A percentile compares a stretch with the other conserved stretches of the same genome.
Evolutionary conservation across 2,113 vertebrate genomes (phyloP).

Genomic region (Chroicocephalus ridibundus): DNA sequence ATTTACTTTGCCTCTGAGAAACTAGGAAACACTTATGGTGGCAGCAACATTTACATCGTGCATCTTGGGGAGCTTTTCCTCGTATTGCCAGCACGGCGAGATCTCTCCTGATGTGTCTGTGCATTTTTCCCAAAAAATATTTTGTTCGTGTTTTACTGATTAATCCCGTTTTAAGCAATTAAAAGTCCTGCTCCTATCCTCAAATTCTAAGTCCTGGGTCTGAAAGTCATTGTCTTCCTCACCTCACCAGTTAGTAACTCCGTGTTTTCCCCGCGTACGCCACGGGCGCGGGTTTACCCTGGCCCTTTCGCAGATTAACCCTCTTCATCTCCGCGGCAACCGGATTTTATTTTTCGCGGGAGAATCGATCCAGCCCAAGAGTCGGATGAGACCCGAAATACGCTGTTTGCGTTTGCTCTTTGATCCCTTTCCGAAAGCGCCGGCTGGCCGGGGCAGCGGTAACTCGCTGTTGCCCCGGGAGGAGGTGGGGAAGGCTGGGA

Average conservation of each 20-base stretch:
- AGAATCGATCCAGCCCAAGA: background rate
- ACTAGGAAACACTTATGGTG: background rate
- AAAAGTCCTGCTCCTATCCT: background rate
- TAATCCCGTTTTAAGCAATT: background rate
- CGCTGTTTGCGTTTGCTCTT: fast-evolving
- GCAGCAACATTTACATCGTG: background rate
- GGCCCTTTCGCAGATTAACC: background rate
- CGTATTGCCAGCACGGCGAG: fast-evolving
- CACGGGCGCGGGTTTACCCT: background rate
- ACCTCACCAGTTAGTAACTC: background rate
- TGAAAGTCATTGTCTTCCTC: background rate
- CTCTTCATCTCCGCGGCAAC: background rate
- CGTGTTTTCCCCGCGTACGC: fast-evolving
- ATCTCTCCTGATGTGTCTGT: background rate
- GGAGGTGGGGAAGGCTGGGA: background rate
- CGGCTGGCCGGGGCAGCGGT: no score
- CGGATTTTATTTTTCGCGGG: background rate
- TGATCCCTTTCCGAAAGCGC: background rate
- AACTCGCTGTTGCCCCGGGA: background rate
- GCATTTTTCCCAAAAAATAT: background rate
- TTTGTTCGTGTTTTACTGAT: background rate
- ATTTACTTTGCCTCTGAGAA: background rate
- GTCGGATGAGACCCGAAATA: background rate
- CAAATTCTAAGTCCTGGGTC: background rate
- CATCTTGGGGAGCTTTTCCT: background rate